Evolutionary conservation across 2,797 vertebrate genomes (phyloP).

Genomic region (Sparus aurata): DNA sequence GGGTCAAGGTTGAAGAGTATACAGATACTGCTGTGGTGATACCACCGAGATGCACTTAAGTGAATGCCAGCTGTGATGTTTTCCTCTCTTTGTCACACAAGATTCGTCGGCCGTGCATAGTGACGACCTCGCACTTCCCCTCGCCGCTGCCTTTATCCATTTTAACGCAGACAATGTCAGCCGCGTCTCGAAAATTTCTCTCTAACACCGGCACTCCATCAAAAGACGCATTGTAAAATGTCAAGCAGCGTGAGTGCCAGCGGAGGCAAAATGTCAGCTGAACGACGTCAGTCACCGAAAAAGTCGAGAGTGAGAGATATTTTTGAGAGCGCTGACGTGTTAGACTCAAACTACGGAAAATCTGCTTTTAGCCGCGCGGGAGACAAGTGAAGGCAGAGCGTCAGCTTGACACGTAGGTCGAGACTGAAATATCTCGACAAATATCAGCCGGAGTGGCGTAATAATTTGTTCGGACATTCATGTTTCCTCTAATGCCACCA

Average conservation of each 20-base stretch:
- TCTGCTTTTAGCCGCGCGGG: not conserved
- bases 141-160: not conserved
- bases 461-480: not conserved
- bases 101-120: not conserved
- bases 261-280: slow-evolving; percentile 15
- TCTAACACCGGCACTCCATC: not conserved
- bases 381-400: not conserved
- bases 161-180: not conserved
- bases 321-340: not conserved
- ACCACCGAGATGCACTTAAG: not conserved
- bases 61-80: not conserved
- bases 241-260: not conserved
- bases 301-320: slow-evolving; percentile 10
- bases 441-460: not conserved
- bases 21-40: not conserved
- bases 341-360: not conserved
- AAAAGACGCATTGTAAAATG: slow-evolving; percentile 9
- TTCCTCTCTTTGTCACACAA: slow-evolving; percentile 20
- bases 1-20: not conserved
- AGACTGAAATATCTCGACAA: not conserved
- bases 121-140: slow-evolving; percentile 8
- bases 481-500: not conserved
- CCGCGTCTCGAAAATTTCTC: not conserved
- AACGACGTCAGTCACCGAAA: not conserved
- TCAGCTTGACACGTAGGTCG: not conserved